Conservation (phyloP, 1,140 invertebrate species). For the Helicoverpa armigera region DNA sequence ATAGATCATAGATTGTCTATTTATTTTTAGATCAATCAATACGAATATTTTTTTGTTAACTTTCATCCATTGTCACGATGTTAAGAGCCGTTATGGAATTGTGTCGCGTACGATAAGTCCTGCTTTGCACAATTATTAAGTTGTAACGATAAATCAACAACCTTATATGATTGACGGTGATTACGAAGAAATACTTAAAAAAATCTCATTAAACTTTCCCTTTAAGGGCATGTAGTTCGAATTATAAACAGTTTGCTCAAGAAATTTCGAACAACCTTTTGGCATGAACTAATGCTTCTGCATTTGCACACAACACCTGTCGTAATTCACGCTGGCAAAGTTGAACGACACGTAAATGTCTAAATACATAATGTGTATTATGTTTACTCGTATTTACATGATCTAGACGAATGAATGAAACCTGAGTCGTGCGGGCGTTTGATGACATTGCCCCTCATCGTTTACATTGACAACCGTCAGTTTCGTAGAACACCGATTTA, state of each 20-base stretch:
- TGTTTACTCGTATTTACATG: constrained; percentile 41
- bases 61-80: neutral
- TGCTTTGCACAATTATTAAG: constrained; percentile 14
- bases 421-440: constrained; percentile 44
- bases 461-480: constrained; percentile 53
- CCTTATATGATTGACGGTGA: constrained; percentile 13
- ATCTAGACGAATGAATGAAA: constrained; percentile 45
- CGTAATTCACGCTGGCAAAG: constrained; percentile 19
- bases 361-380: constrained; percentile 11
- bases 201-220: constrained; percentile 16
- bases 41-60: constrained; percentile 1
- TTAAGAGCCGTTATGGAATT: neutral
- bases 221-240: neutral
- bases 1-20: constrained; percentile 31
- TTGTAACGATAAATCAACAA: constrained; percentile 10
- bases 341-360: constrained; percentile 44
- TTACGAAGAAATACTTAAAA: constrained; percentile 13
- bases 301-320: neutral
- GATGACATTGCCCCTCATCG: constrained; percentile 54
- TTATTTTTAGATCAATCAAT: constrained; percentile 25
- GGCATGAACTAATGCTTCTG: neutral
- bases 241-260: constrained; percentile 6
- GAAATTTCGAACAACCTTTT: neutral
- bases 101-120: neutral
- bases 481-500: constrained; percentile 63